phyloP scores from a whole-genome alignment of 2,888 invertebrate species.

The Chrysopilus asiliformis region DNA sequence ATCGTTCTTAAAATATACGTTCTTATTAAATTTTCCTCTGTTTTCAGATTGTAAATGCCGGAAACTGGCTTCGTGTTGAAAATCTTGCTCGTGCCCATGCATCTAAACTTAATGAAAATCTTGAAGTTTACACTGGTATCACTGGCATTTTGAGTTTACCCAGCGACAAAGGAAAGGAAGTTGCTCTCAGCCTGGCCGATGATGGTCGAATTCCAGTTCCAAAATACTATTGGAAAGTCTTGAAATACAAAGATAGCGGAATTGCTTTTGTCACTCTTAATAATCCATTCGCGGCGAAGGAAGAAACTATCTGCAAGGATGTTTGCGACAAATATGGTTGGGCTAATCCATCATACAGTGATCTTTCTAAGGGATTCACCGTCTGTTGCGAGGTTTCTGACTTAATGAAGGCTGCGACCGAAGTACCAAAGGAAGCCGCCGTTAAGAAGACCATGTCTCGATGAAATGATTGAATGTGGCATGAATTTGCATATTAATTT shows the following conservation, averaged over 20 bases:
- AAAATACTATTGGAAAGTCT: conserved; percentile 36
- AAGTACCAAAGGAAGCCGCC: conserved; percentile 11
- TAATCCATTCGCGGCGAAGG: conserved; percentile 31
- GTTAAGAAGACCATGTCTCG: too few species aligned
- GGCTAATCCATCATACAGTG: conserved; percentile 15
- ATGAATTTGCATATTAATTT: too few species aligned
- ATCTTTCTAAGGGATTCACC: conserved; percentile 16
- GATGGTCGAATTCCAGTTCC: conserved; percentile 32
- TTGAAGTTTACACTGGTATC: conserved; percentile 35
- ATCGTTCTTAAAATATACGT: too few species aligned
- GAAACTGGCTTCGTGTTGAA: conserved; percentile 38
- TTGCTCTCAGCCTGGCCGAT: conserved; percentile 29
- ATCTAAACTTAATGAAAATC: conserved; percentile 21
- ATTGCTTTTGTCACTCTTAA: conserved; percentile 38
- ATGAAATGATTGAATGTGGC: too few species aligned
- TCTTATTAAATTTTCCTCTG: too few species aligned
- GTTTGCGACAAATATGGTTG: conserved; percentile 31
- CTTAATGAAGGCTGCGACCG: conserved; percentile 11
- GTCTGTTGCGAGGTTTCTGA: conserved; percentile 16
- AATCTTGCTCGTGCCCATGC: conserved; percentile 30
- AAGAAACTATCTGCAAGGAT: conserved; percentile 27
- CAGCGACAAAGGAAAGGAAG: conserved; percentile 23
- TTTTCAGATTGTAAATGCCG: conserved; percentile 27
- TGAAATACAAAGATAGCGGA: conserved; percentile 29
- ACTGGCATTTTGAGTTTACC: conserved; percentile 30